Percentiles rank a stretch among this genome's conserved stretches.
phyloP scores from a whole-genome alignment of 2,113 vertebrate genomes.

The Lathamus discolor region DNA sequence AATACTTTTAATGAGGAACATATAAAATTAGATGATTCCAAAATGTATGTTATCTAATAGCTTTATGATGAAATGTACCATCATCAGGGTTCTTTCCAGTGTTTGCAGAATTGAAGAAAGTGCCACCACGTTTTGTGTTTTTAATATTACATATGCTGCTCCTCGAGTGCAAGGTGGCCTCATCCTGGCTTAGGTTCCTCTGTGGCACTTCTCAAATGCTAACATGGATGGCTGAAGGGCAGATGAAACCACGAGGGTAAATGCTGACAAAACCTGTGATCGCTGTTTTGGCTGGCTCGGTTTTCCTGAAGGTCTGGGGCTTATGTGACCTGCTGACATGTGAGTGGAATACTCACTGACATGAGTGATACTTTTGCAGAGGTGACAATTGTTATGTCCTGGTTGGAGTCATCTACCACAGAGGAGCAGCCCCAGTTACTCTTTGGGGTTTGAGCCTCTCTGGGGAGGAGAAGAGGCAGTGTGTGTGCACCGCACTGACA shows the following conservation, averaged over 20 bases:
- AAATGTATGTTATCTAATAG: neutral
- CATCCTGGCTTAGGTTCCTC: neutral
- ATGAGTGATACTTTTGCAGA: neutral
- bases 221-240: neutral
- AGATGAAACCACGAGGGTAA: neutral
- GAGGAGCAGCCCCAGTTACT: neutral
- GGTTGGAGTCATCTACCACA: neutral
- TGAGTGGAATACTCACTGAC: too few species aligned
- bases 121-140: neutral
- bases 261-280: neutral
- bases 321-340: neutral
- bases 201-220: neutral
- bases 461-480: neutral
- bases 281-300: neutral
- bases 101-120: neutral
- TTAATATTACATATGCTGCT: neutral
- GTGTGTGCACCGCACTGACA: neutral
- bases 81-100: neutral
- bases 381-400: neutral
- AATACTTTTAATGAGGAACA: neutral
- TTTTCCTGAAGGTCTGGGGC: neutral
- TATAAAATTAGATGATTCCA: neutral
- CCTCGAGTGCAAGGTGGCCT: neutral
- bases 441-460: neutral
- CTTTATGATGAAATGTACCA: neutral